Base-by-base conservation (phyloP, 2,113 vertebrate genomes). In the Petrocephalus microphthalmus region DNA sequence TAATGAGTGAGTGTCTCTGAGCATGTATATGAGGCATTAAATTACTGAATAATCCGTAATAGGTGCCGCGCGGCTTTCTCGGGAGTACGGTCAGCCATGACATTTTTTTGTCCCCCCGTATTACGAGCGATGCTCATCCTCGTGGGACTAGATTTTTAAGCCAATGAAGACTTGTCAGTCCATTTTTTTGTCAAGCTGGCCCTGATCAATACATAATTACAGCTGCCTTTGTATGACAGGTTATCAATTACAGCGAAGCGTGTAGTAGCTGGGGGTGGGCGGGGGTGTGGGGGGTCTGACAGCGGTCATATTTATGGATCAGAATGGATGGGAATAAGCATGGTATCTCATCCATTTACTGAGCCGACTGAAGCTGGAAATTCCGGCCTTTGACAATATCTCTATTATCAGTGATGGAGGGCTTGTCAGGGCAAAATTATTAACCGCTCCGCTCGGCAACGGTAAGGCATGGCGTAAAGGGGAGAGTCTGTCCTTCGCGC, bases 131-230 rank as follows among this genome's bases (percentile, higher is more conserved):
- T 67, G 45, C 33, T 57, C 60, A 67, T 1, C 60, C 60, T 60
- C 8, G 33, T 60, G 56, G 25, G 33, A 64, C 25, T 25, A 57
- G 54, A 64, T 64, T 60, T 86, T 64, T 29, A 54, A 85, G 51
- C 15, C 19, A 33, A 51, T 85, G 84, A 85, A 54, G 84, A 64
- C 56, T 64, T 64, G 47, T 22, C 51, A 47, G 51, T 42, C 33
- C 33, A 60, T 83, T 56, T 88, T 53, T 47, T 49, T 29, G 60
- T 56, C 22, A 37, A 29, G 10, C 90, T 78, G 52, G 45, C 47
- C 47, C 84, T 89, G 90, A 94, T 94, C 93, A 91, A 94, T 94
- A 93, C 90, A 91, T 93, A 92, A 94, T 95, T 93, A 93, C 85
- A 87, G 60, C 49, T 56, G 85, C 90, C 89, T 92, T 92, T 88